Base-by-base conservation (phyloP, 2,797 vertebrate species). In the Lindbergichthys nudifrons region DNA sequence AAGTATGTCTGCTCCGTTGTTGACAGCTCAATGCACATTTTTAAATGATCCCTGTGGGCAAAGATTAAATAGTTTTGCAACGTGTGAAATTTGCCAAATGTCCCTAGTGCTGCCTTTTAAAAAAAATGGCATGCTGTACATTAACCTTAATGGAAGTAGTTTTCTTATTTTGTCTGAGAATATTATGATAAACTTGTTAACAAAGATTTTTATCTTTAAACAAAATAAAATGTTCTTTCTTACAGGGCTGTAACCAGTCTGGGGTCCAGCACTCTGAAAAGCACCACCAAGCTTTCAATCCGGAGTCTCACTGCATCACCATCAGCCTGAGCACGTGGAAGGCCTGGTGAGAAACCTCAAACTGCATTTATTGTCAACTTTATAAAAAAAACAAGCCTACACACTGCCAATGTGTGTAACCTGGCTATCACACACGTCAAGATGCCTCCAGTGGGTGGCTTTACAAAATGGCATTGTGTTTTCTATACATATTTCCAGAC, bases 251-350 rank as follows among this genome's bases (percentile, higher is more conserved):
- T 73, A 96, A 96, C 93, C 95, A 96, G 73, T 96, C 96, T 0
- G 97, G 96, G 88, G 94, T 93, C 59, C 97, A 97, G 45, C 98
- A 99, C 75, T 97, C 96, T 61, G 79, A 95, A 85, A 97, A 96
- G 73, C 98, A 99, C 89, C 97, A 97, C 81, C 96, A 95, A 62
- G 92, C 92, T 74, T 92, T 94, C 36, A 93, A 86, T 75, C 78
- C 92, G 43, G 97, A 99, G 65, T 94, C 95, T 50, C 98, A 99
- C 61, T 98, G 97, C 90, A 97, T 99, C 88, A 94, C 95, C 56
- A 95, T 99, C 90, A 99, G 92, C 89, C 92, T 98, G 86, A 97
- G 94, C 87, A 96, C 97, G 0, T 98, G 98, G 98, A 95, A 96
- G 88, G 96, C 98, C 89, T 98, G 98, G 98, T 99, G 92, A 95